A percentile compares a stretch with the other conserved stretches of the same genome.
These are phyloP conservation scores for Potorous gilbertii DNA, from an alignment of 2,797 vertebrate species.

Conservation along the genomic window DNA sequence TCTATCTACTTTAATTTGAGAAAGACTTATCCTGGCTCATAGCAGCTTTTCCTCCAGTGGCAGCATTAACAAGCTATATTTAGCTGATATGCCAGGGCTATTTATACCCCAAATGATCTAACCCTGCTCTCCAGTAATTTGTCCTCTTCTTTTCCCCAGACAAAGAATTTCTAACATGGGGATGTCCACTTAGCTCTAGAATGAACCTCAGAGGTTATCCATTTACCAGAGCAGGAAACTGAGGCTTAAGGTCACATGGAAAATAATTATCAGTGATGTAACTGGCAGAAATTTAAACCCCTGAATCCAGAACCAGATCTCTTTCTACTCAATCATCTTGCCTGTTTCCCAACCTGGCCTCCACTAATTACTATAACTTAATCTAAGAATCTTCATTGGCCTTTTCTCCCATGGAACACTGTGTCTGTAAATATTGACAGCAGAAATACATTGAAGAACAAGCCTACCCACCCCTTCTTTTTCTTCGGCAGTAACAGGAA, in stretches of 20 bases:
- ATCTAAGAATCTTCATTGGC: not conserved
- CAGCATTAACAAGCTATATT: not conserved
- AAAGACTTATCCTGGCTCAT: not conserved
- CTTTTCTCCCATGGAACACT: not conserved
- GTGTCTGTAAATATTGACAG: not conserved
- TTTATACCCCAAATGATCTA: not conserved
- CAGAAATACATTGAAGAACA: not conserved
- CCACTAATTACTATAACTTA: not conserved
- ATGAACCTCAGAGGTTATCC: not conserved
- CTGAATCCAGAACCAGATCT: not conserved
- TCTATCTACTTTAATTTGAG: not conserved
- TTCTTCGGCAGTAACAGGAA: not conserved
- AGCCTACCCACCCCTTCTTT: not conserved
- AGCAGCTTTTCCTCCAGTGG: not conserved
- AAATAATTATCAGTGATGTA: not conserved
- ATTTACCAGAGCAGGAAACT: not conserved
- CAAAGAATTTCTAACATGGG: not conserved
- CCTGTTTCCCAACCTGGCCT: not conserved
- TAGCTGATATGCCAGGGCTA: not conserved
- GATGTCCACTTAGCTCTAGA: not conserved
- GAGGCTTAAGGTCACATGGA: not conserved
- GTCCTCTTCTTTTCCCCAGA: not conserved
- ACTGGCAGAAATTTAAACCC: not conserved
- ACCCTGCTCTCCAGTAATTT: not conserved
- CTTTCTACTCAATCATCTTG: not conserved